phyloP scores from a whole-genome alignment of 2,113 vertebrate genomes.

The Lynx canadensis region DNA sequence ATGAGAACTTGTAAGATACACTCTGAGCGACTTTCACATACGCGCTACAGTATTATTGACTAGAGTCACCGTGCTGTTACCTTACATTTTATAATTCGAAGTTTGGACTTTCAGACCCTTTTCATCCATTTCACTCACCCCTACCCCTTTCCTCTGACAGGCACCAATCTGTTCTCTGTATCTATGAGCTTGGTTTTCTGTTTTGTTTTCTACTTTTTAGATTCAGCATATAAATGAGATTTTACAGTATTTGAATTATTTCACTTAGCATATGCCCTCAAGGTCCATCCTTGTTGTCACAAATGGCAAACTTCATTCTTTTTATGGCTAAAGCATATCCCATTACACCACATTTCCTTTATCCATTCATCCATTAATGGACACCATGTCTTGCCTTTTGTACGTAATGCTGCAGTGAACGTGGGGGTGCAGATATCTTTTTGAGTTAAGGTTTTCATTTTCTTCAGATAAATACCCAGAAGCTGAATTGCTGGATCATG shows the following conservation, averaged over 20 bases:
- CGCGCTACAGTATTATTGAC: neutral
- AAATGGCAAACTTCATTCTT: neutral
- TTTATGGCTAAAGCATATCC: neutral
- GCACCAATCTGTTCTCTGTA: neutral
- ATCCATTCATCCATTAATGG: neutral
- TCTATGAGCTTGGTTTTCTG: neutral
- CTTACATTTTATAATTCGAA: neutral
- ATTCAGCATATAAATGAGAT: neutral
- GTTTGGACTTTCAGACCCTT: neutral
- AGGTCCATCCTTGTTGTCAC: neutral
- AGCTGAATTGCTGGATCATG: neutral
- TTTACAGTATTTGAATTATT: neutral
- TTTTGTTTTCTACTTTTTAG: neutral
- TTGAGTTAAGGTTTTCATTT: neutral
- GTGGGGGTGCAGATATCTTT: neutral
- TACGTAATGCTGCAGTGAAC: neutral
- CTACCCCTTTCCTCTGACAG: neutral
- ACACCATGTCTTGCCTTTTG: neutral
- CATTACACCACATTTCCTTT: neutral
- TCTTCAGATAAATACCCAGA: neutral
- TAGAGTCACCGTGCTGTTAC: neutral
- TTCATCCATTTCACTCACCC: neutral
- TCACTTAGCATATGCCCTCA: neutral
- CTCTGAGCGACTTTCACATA: neutral
- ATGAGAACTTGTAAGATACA: neutral